phyloP scores from a whole-genome alignment of 2,888 invertebrate species.

The Xylota segnis region DNA sequence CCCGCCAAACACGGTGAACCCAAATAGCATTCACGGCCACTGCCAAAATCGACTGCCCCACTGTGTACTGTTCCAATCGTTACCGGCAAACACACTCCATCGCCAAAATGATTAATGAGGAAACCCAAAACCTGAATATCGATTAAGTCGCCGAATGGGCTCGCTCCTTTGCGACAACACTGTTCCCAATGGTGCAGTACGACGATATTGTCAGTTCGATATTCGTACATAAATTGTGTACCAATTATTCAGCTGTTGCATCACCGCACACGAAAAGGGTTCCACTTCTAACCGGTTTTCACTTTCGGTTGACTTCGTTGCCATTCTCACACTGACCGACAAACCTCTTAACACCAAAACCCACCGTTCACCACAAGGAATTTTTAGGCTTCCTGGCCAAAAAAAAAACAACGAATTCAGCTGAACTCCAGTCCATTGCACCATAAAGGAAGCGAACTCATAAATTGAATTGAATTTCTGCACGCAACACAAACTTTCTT shows the following conservation, averaged over 20 bases:
- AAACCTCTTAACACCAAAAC: slow-evolving; percentile 39
- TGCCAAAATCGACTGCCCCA: neutral
- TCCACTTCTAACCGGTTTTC: slow-evolving; percentile 53
- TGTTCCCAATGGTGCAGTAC: slow-evolving; percentile 1
- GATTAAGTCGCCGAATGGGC: slow-evolving; percentile 22
- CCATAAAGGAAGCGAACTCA: slow-evolving; percentile 40
- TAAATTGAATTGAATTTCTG: slow-evolving; percentile 62
- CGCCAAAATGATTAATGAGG: slow-evolving; percentile 53
- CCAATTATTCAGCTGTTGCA: slow-evolving; percentile 8
- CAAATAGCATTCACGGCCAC: neutral
- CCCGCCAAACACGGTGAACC: too few relatives aligned
- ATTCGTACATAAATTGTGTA: slow-evolving; percentile 11
- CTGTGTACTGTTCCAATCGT: slow-evolving; percentile 9
- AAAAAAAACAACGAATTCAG: neutral
- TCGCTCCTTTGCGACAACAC: slow-evolving; percentile 42
- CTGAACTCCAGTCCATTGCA: slow-evolving; percentile 2
- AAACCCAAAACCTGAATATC: slow-evolving; percentile 37
- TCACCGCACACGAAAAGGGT: slow-evolving; percentile 15
- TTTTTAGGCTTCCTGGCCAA: slow-evolving; percentile 22
- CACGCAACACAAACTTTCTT: slow-evolving; percentile 60
- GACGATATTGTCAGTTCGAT: slow-evolving; percentile 39
- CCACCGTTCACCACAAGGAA: slow-evolving; percentile 34
- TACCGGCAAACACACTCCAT: slow-evolving; percentile 32
- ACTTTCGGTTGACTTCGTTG: slow-evolving; percentile 24
- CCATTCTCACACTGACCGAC: slow-evolving; percentile 37